phyloP scores from a whole-genome alignment of 2,797 vertebrate genomes.

The Parambassis ranga region DNA sequence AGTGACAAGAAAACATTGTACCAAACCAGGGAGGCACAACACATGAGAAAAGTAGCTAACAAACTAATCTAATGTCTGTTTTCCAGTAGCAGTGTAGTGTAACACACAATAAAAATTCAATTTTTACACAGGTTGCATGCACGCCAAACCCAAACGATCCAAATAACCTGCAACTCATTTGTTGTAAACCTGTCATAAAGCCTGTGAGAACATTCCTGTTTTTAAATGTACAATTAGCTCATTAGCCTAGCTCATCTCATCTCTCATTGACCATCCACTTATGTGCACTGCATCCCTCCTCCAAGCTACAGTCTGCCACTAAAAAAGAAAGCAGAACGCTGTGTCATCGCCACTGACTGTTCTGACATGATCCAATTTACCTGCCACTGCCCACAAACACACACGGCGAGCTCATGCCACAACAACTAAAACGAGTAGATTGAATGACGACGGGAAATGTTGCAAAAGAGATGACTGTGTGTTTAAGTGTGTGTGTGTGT shows the following conservation, averaged over 20 bases:
- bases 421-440: neutral
- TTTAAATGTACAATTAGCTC: neutral
- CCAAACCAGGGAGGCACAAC: too few relatives aligned
- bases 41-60: too few relatives aligned
- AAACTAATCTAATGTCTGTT: too few relatives aligned
- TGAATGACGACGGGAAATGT: neutral
- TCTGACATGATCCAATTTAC: conserved; percentile 22
- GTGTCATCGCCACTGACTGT: neutral
- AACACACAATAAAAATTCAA: too few relatives aligned
- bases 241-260: neutral
- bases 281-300: neutral
- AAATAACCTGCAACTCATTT: neutral
- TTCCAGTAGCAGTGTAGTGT: too few relatives aligned
- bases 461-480: neutral
- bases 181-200: neutral
- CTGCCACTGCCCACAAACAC: neutral
- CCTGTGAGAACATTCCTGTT: conserved; percentile 1
- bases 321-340: neutral
- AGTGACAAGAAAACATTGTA: too few relatives aligned
- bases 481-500: neutral
- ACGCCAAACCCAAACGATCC: neutral
- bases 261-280: neutral
- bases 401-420: neutral
- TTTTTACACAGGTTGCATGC: too few relatives aligned
- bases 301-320: neutral